A percentile compares a stretch with the other conserved stretches of the same genome.
phyloP scores from a whole-genome alignment of 2,888 invertebrate genomes.

The Chrysotoxum bicinctum region DNA sequence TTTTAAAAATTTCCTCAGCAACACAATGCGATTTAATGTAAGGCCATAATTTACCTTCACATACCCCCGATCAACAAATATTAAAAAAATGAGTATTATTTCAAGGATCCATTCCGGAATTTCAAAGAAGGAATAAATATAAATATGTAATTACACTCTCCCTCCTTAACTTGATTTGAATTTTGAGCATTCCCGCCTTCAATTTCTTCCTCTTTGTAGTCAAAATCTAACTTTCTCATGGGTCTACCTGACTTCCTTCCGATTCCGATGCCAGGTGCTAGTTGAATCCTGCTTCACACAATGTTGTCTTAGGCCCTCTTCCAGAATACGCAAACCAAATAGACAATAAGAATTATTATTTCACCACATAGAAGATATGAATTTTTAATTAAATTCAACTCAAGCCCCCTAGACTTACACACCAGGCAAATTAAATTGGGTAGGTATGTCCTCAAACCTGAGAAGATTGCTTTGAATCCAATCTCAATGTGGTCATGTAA shows the following conservation, averaged over 20 bases:
- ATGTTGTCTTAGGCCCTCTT: constrained; percentile 3
- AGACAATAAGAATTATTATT: not conserved
- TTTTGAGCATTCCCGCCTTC: constrained; percentile 11
- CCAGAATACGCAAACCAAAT: constrained; percentile 25
- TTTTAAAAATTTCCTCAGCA: not conserved
- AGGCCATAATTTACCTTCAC: not conserved
- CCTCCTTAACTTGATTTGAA: constrained; percentile 17
- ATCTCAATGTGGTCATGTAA: constrained; percentile 28
- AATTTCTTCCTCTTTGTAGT: not conserved
- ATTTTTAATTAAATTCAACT: constrained; percentile 13
- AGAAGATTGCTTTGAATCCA: not conserved
- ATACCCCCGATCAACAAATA: not conserved
- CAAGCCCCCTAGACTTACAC: not conserved
- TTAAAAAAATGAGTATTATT: constrained; percentile 8
- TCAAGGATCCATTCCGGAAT: not conserved
- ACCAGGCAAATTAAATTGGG: constrained; percentile 24
- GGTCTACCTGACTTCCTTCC: constrained; percentile 27
- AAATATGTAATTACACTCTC: not conserved
- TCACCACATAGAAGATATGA: not conserved
- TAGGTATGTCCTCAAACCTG: not conserved
- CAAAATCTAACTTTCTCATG: not conserved
- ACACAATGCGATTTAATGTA: not conserved
- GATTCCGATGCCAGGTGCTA: constrained; percentile 19
- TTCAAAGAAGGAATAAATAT: not conserved
- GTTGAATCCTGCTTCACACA: not conserved